Conservation (phyloP, 2,797 vertebrate genomes). For the Halcyon badia region DNA sequence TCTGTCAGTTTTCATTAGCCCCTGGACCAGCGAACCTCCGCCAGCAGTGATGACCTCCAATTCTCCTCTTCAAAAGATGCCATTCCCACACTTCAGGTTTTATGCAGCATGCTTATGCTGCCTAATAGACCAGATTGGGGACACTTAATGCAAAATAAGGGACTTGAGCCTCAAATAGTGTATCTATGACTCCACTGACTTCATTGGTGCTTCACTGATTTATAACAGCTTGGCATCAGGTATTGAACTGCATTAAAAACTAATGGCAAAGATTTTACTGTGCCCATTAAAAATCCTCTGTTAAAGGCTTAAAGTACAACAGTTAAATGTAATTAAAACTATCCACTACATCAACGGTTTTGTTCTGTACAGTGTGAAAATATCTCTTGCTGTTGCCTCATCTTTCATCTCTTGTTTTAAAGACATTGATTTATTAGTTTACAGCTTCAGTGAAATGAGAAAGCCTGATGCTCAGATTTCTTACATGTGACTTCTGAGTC, state of each 20-base stretch:
- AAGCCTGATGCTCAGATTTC: slow-evolving; percentile 12
- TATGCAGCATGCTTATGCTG: not conserved
- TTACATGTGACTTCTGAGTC: slow-evolving; percentile 6
- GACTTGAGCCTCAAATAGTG: not conserved
- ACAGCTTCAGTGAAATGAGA: slow-evolving; percentile 3
- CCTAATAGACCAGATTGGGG: not conserved
- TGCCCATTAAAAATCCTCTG: slow-evolving; percentile 2
- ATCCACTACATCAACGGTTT: not conserved
- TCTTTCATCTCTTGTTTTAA: slow-evolving; percentile 44
- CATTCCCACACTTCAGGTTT: not conserved
- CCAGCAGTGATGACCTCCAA: not conserved
- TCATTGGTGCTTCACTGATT: not conserved
- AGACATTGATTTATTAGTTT: slow-evolving; percentile 49
- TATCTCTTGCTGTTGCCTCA: not conserved
- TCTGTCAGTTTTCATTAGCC: slow-evolving; percentile 55
- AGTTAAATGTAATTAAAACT: slow-evolving; percentile 41
- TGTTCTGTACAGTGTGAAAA: slow-evolving; percentile 20
- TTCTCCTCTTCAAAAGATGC: slow-evolving; percentile 6
- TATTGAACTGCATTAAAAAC: not conserved
- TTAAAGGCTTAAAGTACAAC: slow-evolving; percentile 1
- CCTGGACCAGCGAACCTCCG: slow-evolving; percentile 7
- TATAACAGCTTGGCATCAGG: not conserved
- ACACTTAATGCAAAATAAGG: not conserved
- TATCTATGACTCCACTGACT: not conserved
- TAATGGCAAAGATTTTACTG: not conserved